Conservation (phyloP, 1,140 invertebrate genomes). For the Bombyx mandarina region DNA sequence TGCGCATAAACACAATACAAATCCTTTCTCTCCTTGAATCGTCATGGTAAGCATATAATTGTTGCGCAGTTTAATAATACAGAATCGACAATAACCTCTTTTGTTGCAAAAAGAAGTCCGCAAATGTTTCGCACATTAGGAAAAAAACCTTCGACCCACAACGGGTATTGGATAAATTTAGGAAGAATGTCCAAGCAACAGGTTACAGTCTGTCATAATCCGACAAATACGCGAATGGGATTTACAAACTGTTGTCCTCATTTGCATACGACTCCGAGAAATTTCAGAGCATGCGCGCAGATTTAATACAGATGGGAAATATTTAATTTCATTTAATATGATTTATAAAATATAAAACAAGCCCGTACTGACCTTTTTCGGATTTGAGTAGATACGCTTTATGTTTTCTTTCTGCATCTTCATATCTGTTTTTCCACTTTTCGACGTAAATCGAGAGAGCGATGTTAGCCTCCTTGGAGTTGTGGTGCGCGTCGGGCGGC, state of each 20-base stretch:
- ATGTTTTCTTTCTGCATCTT: constrained; percentile 77
- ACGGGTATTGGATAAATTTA: constrained; percentile 31
- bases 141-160: constrained; percentile 11
- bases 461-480: constrained; percentile 57
- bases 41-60: constrained; percentile 1
- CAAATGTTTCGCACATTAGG: constrained; percentile 6
- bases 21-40: constrained; percentile 5
- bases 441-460: constrained; percentile 61
- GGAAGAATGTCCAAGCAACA: constrained; percentile 62
- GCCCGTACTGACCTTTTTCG: constrained; percentile 75
- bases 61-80: constrained; percentile 7
- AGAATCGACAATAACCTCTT: constrained; percentile 11
- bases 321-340: constrained; percentile 25
- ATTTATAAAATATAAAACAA: constrained; percentile 22
- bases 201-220: constrained; percentile 60
- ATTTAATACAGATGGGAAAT: constrained; percentile 33
- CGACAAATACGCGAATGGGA: constrained; percentile 60
- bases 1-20: no score
- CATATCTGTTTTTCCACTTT: constrained; percentile 77
- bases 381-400: constrained; percentile 76
- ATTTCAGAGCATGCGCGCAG: constrained; percentile 45
- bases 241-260: constrained; percentile 45
- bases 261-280: constrained; percentile 47
- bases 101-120: not conserved
- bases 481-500: constrained; percentile 56